phyloP scores from a whole-genome alignment of 2,113 vertebrate genomes.

The Amazona vittata region DNA sequence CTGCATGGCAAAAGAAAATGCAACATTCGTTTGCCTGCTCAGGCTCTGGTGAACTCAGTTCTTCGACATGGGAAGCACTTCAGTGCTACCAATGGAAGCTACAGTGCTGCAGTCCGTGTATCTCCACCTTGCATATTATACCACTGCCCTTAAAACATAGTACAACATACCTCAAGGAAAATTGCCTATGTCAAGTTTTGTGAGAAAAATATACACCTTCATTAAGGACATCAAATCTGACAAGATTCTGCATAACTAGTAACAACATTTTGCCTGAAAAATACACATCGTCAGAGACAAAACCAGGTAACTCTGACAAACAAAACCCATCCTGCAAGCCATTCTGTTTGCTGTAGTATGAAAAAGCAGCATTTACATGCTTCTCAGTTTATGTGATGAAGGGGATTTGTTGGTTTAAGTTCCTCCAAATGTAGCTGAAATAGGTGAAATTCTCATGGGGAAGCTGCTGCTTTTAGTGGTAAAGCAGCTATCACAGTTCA shows the following conservation, averaged over 20 bases:
- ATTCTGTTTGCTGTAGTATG: background rate
- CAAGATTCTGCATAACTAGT: background rate
- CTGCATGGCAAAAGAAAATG: accelerated
- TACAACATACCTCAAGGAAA: background rate
- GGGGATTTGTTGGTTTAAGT: background rate
- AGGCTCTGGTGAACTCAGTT: background rate
- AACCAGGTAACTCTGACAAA: background rate
- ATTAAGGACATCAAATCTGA: background rate
- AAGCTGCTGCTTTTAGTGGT: background rate
- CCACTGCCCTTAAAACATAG: background rate
- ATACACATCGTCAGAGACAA: accelerated
- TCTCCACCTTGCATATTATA: background rate
- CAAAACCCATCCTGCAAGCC: background rate
- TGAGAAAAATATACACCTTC: background rate
- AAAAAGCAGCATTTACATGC: background rate
- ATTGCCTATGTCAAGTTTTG: background rate
- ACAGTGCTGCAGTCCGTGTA: background rate
- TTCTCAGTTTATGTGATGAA: background rate
- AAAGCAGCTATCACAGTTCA: background rate
- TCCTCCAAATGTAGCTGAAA: background rate
- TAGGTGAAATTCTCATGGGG: background rate
- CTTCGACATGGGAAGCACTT: background rate
- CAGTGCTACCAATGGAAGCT: background rate
- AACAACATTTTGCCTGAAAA: background rate
- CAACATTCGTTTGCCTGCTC: background rate